phyloP scores from a whole-genome alignment of 1,140 invertebrate genomes.

The Bactericera cockerelli region DNA sequence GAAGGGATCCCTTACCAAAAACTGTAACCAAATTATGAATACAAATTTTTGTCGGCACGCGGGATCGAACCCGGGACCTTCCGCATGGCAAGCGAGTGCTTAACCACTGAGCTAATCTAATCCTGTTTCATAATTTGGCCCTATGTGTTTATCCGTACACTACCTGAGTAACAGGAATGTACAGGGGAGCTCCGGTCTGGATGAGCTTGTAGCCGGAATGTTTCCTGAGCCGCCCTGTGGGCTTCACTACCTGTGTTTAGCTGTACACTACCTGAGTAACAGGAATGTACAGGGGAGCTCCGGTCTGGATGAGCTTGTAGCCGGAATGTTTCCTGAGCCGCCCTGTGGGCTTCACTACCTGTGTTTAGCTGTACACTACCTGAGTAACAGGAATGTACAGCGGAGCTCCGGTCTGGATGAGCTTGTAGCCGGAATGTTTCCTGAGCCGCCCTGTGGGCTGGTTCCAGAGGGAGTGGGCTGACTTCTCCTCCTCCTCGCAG shows the following conservation, averaged over 20 bases:
- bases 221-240: constrained; percentile 52
- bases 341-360: constrained; percentile 60
- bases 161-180: constrained; percentile 74
- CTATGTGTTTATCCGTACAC: no score
- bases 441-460: constrained; percentile 54
- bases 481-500: constrained; percentile 20
- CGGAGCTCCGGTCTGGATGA: constrained; percentile 49
- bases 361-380: no score
- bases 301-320: constrained; percentile 45
- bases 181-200: constrained; percentile 53
- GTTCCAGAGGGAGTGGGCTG: constrained; percentile 31
- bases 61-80: no score
- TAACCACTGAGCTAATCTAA: no score
- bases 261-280: constrained; percentile 60
- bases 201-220: constrained; percentile 49
- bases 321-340: constrained; percentile 48
- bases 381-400: constrained; percentile 83
- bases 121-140: no score
- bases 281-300: constrained; percentile 66
- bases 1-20: no score
- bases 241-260: no score
- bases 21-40: no score
- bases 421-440: constrained; percentile 45
- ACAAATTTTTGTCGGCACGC: no score
- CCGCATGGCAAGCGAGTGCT: no score